Evolutionary conservation across 2,797 vertebrate species (phyloP).

Genomic region (Tarsius wallacei): DNA sequence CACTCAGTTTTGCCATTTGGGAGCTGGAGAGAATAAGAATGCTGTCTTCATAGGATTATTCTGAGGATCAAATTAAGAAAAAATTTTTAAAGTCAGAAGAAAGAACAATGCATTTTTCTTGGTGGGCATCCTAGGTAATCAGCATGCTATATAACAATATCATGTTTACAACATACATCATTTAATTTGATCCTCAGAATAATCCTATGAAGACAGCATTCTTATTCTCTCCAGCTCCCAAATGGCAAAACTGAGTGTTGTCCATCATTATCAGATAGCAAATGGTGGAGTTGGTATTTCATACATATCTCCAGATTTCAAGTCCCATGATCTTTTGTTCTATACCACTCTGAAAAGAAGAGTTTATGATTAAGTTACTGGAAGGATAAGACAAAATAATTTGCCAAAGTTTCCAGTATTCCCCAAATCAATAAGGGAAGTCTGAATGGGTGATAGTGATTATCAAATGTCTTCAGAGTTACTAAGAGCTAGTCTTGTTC

Average conservation of each 20-base stretch:
- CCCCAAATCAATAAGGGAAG: slow-evolving; percentile 39
- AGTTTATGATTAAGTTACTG: background rate
- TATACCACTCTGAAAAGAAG: slow-evolving; percentile 2
- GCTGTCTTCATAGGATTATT: slow-evolving; percentile 18
- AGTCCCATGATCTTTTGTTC: background rate
- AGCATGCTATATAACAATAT: background rate
- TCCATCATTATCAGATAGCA: background rate
- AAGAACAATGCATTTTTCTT: slow-evolving; percentile 43
- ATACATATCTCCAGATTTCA: slow-evolving; percentile 44
- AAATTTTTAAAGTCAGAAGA: background rate
- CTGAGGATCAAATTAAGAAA: slow-evolving; percentile 33
- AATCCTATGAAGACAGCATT: slow-evolving; percentile 10
- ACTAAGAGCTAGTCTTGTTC: background rate
- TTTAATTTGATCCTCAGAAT: slow-evolving; percentile 31
- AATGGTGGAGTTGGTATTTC: slow-evolving; percentile 26
- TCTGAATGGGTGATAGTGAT: background rate
- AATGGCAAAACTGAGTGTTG: background rate
- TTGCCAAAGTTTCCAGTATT: background rate
- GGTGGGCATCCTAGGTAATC: background rate
- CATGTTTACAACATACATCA: background rate
- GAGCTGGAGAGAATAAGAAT: background rate
- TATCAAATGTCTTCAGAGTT: slow-evolving; percentile 12
- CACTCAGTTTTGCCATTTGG: background rate
- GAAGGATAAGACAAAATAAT: slow-evolving; percentile 56
- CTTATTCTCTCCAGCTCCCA: background rate